Conservation (phyloP, 1,140 invertebrate genomes). For the Drosophila truncata region DNA sequence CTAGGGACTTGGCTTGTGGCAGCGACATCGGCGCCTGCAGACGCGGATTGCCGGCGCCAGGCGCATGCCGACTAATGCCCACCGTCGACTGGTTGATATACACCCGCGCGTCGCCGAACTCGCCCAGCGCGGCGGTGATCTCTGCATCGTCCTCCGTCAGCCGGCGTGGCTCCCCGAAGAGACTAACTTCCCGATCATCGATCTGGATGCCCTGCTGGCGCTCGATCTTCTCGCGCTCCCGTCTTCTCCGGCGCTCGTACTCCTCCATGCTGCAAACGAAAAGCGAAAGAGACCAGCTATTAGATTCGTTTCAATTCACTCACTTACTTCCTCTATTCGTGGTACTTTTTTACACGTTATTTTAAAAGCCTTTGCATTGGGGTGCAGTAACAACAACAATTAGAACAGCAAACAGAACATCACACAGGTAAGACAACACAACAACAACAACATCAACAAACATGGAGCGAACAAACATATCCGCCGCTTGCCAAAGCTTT, state of each 20-base stretch:
- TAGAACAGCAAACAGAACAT: conserved; percentile 53
- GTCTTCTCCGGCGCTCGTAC: conserved; percentile 87
- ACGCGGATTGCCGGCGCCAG: conserved; percentile 53
- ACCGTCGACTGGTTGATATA: conserved; percentile 74
- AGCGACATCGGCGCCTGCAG: conserved; percentile 48
- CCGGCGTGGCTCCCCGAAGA: conserved; percentile 88
- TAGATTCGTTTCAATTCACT: not conserved
- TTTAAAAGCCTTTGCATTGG: conserved; percentile 1
- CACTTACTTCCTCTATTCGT: not conserved
- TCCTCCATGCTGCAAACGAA: conserved; percentile 88
- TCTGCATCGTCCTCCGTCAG: conserved; percentile 74
- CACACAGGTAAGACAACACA: conserved; percentile 68
- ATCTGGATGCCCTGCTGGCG: conserved; percentile 90
- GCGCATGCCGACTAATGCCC: conserved; percentile 68
- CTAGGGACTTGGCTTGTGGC: conserved; percentile 32
- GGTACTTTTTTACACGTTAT: not conserved
- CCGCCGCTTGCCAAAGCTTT: conserved; percentile 6
- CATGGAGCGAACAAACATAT: conserved; percentile 48
- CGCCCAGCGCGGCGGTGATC: conserved; percentile 79
- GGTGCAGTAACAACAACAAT: conserved; percentile 56
- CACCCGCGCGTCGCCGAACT: conserved; percentile 67
- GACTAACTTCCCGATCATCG: conserved; percentile 85
- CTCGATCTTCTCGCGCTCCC: conserved; percentile 90
- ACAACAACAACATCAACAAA: conserved; percentile 64
- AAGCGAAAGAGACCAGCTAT: not conserved